Base-by-base conservation (phyloP, 2,888 invertebrate genomes). In the Euzetes globulus region DNA sequence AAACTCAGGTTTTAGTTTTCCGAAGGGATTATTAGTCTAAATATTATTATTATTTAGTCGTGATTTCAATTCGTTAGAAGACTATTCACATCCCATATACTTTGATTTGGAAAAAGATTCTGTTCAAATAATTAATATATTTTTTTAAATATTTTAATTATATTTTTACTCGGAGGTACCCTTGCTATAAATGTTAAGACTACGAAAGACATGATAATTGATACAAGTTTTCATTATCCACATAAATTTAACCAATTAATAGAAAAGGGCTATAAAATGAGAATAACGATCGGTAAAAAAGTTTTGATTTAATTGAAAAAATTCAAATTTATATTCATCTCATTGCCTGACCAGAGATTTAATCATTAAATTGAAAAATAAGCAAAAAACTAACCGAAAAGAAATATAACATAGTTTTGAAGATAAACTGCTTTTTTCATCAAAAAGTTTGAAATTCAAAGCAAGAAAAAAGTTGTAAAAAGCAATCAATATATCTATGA, bases 211-310 rank as follows among this genome's bases (percentile, higher is more conserved):
- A 33, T 60, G 60, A 60, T 60, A 60, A 60, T 60, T 60, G 17
- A 33, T 60, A 15, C 29, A 17, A 5, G 17, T 27, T 60, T 60
- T 58, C 6, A 60, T 55, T 55, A 22, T 22, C 2, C 55, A 33
- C 60, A 60, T 60, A 60, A 60, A 60, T 60, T 33, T 33, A 60
- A 27, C 3, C 29, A 60, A 60, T 60, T 60, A 60, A 60, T 60
- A 60, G 2, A 5, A 50, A 50, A 55, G 50, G n/a, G 19, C 50
- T 50, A 55, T 55, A 19, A 50, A 50, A 50, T 50, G 19, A 11
- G 19, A 50, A 50, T 50, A 19, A 50, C 50, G 3, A 50, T n/a
- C 19, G 6, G 19, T n/a, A 19, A 5, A 5, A 50, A 50, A 5
- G 19, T 55, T 55, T 55, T 55, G 22, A 22, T 55, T 55, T 19